Evolutionary conservation across 1,140 invertebrate species (phyloP).

Genomic region (Lepidotrigona ventralis): DNA sequence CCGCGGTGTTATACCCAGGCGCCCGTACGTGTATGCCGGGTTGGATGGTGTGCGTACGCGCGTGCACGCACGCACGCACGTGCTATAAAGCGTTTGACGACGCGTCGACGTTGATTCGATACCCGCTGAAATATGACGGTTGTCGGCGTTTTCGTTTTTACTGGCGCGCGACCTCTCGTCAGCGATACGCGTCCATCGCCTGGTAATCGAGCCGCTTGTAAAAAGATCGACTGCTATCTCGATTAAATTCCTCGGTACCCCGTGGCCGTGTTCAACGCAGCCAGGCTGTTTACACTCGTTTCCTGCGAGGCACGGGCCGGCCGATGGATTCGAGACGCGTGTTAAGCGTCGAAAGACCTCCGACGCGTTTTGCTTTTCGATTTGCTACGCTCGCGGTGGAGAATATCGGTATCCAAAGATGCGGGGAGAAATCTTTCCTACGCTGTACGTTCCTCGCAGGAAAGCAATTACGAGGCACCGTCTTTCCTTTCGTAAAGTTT

Average conservation of each 20-base stretch:
- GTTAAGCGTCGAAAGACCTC: not conserved
- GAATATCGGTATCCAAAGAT: too few species aligned
- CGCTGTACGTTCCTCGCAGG: too few species aligned
- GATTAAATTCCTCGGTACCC: conserved; percentile 33
- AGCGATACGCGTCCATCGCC: not conserved
- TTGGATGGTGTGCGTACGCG: too few species aligned
- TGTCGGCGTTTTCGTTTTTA: conserved; percentile 33
- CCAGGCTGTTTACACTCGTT: not conserved
- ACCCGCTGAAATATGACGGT: conserved; percentile 37
- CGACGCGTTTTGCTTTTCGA: too few species aligned
- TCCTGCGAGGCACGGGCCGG: not conserved
- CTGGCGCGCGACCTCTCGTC: not conserved
- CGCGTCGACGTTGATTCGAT: conserved; percentile 35
- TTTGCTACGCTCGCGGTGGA: too few species aligned
- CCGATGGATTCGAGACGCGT: not conserved
- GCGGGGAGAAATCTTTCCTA: too few species aligned
- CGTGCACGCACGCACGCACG: not conserved
- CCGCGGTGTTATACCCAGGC: not conserved
- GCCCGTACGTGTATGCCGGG: not conserved
- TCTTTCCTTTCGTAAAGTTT: too few species aligned
- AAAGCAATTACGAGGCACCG: too few species aligned
- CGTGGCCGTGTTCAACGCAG: not conserved
- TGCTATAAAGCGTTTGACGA: conserved; percentile 11
- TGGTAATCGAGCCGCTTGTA: conserved; percentile 20
- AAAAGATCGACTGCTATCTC: conserved; percentile 32